Evolutionary conservation across 2,888 invertebrate genomes (phyloP).

Genomic region (Cryptocephalus primarius): DNA sequence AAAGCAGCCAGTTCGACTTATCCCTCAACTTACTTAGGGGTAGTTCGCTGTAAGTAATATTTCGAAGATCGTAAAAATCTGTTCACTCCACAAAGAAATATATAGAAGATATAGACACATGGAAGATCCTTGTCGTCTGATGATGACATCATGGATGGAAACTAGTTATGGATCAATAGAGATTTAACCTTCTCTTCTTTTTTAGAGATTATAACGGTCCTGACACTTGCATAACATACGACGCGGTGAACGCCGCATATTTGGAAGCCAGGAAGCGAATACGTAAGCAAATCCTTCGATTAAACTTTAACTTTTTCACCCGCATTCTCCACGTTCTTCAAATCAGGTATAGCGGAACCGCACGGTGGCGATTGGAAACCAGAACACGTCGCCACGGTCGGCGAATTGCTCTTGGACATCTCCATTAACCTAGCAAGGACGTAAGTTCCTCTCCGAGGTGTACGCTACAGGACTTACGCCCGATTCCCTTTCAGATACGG

Average conservation of each 20-base stretch:
- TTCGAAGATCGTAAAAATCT: too few relatives aligned
- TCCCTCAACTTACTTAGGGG: constrained; percentile 74
- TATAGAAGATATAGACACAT: too few relatives aligned
- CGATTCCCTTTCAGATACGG: constrained; percentile 52
- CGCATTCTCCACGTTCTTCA: background rate
- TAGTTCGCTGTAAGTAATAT: background rate
- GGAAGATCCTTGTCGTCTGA: too few relatives aligned
- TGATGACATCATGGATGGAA: too few relatives aligned
- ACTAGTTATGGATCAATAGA: too few relatives aligned
- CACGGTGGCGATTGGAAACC: constrained; percentile 68
- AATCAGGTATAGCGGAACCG: constrained; percentile 52
- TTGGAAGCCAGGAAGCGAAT: constrained; percentile 78
- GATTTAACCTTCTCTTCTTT: constrained; percentile 13
- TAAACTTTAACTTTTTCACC: background rate
- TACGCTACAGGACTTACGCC: background rate
- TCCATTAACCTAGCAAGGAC: constrained; percentile 72
- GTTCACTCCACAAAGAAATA: too few relatives aligned
- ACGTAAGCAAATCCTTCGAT: constrained; percentile 49
- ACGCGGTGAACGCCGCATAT: constrained; percentile 81
- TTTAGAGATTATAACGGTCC: constrained; percentile 58
- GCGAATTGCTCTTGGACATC: constrained; percentile 76
- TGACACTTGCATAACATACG: constrained; percentile 79
- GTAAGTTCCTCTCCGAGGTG: constrained; percentile 40
- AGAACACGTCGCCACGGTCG: constrained; percentile 76
- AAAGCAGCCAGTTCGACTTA: constrained; percentile 75